Percentiles rank a stretch among this genome's conserved stretches.
Conservation (phyloP, 2,888 invertebrate species). For the Sipha maydis region DNA sequence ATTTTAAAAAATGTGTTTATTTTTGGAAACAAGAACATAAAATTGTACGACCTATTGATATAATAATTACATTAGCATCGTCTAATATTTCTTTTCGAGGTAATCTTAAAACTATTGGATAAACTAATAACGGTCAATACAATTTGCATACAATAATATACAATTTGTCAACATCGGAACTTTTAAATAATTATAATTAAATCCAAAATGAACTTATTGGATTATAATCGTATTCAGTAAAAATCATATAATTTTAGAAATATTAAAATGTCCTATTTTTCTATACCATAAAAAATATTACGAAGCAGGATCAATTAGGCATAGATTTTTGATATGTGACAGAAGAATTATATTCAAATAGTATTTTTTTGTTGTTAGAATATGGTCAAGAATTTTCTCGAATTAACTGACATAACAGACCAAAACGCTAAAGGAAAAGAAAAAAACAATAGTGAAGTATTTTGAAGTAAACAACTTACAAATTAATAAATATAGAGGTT, state of each 20-base stretch:
- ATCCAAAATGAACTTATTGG: conserved; percentile 60
- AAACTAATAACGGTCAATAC: conserved; percentile 34
- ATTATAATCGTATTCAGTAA: conserved; percentile 49
- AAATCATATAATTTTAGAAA: conserved; percentile 42
- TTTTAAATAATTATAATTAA: conserved; percentile 33
- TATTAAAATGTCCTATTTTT: conserved; percentile 49
- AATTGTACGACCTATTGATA: too few species aligned
- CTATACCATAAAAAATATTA: conserved; percentile 59
- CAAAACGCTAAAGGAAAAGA: background rate
- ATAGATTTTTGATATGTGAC: conserved; percentile 31
- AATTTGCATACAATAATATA: too few species aligned
- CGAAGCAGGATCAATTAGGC: conserved; percentile 14
- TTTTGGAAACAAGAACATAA: too few species aligned
- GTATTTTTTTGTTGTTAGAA: background rate
- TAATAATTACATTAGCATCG: too few species aligned
- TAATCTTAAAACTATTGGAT: background rate
- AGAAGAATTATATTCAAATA: conserved; percentile 5
- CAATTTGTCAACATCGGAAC: conserved; percentile 31
- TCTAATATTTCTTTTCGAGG: too few species aligned
- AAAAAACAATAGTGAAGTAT: conserved; percentile 10
- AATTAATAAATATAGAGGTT: conserved; percentile 13
- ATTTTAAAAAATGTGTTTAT: too few species aligned
- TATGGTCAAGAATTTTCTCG: conserved; percentile 15
- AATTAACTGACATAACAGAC: conserved; percentile 23
- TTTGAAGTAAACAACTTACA: conserved; percentile 23